Conservation (phyloP, 2,888 invertebrate genomes). For the Periphyllus acericola region DNA sequence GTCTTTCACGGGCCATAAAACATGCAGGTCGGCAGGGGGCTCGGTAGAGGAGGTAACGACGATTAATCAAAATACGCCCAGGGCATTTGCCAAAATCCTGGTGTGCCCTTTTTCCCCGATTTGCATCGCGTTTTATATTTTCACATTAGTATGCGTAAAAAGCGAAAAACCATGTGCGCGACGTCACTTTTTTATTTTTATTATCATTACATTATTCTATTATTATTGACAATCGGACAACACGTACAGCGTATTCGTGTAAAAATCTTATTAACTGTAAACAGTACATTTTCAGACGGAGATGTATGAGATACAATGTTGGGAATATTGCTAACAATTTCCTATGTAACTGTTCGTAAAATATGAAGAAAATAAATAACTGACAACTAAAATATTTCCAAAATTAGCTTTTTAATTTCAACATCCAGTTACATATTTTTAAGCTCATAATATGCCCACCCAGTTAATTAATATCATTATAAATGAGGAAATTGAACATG, state of each 20-base stretch:
- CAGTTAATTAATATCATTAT: neutral
- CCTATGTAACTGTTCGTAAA: neutral
- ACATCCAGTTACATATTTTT: neutral
- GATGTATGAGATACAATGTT: neutral
- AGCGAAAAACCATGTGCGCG: neutral
- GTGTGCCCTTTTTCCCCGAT: conserved; percentile 14
- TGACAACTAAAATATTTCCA: conserved; percentile 9
- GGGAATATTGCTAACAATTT: neutral
- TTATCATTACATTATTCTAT: neutral
- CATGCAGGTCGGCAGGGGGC: conserved; percentile 10
- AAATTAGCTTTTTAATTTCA: neutral
- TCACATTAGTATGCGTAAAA: neutral
- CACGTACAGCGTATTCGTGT: neutral
- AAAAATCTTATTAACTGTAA: neutral
- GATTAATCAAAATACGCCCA: conserved; percentile 56
- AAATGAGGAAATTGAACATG: neutral
- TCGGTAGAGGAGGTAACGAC: neutral
- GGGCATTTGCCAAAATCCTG: conserved; percentile 54
- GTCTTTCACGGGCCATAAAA: conserved; percentile 61
- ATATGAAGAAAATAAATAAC: neutral
- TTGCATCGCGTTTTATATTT: conserved; percentile 40
- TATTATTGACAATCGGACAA: neutral
- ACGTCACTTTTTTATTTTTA: neutral
- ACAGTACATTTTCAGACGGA: neutral
- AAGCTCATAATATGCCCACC: neutral